Base-by-base conservation (phyloP, 2,797 vertebrate species). In the Dromococcyx pavoninus region DNA sequence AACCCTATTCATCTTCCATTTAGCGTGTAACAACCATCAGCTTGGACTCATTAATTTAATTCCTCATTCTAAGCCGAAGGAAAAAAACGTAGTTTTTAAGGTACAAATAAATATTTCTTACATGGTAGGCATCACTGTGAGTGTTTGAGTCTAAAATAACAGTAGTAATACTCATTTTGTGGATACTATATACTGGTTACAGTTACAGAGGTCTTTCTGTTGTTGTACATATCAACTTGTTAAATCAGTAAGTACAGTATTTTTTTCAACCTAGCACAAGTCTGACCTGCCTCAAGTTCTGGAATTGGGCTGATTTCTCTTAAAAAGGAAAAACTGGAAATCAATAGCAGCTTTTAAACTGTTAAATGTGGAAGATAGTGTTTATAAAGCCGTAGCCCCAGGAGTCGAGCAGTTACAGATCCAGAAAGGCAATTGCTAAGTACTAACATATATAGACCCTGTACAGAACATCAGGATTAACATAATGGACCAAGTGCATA, bases 401-500 rank as follows among this genome's bases (percentile, higher is more conserved):
- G 74, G 71, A 74, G 81, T 60, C 78, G 57, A 73, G 74, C 33
- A 58, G 35, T 56, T 72, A 69, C 67, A 80, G 82, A 85, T 83
- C 73, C 54, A 51, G 51, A 93, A 50, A 87, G 54, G 33, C 17
- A 91, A 62, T 90, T 79, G 51, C 88, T 81, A 89, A 73, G 44
- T 92, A 79, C 69, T 86, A 96, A 79, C 70, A 17, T 67, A 44
- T 43, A 70, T 35, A 82, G 50, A 69, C 37, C 33, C 17, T 71
- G 73, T 27, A 21, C 57, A 95, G 91, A 93, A 82, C 58, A 72
- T 27, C 51, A 65, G 51, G 62, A 90, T 96, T 95, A 94, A 89
- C 70, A 25, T 60, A 94, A 94, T 37, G 74, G 41, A 65, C 37
- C 7, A 22, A 78, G 81, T 17, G 21, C 18, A 78, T 66, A n/a